Base-by-base conservation (phyloP, 2,888 invertebrate species). In the Cataglyphis cursor region DNA sequence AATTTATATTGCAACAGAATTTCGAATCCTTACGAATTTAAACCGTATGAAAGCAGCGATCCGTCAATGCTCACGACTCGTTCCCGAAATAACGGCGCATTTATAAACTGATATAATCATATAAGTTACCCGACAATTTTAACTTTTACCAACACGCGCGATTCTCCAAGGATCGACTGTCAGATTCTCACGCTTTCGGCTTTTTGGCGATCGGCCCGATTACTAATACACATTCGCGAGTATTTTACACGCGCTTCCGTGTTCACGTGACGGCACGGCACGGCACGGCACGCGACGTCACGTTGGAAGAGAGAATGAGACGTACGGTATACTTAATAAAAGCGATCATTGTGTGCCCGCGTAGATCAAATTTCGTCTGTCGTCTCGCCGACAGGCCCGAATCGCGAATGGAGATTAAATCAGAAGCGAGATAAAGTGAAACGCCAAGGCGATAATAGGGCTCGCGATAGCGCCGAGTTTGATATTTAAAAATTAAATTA, bases 151-250 rank as follows among this genome's bases (percentile, higher is more conserved):
- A n/a, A 54, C 38, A 54, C 38, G 28, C 5, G 21, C 41, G 59
- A 70, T 80, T 80, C 48, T 59, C 59, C 61, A 38, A 62, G 51
- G 61, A 66, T 41, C 28, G 18, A 1, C 24, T 48, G 35, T 57
- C 54, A 10, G 62, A 38, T 12, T 61, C 57, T 70, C 72, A 74
- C 73, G 72, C 82, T 81, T 83, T 80, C 31, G n/a, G 70, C 51
- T 75, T 62, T 74, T 66, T 88, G 88, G 87, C 89, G 84, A 86
- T 87, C 78, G 81, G 88, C 89, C 87, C 84, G 83, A 66, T 82
- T 83, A 76, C 82, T 80, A 83, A 88, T 85, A 84, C 76, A 88
- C 78, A 81, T 81, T 70, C 75, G 73, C 61, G 83, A 83, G 73
- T 83, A 86, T 87, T 85, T 81, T 57, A 68, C 65, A 35, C 74